Conservation (phyloP, 2,888 invertebrate species). For the Emmelina monodactyla region DNA sequence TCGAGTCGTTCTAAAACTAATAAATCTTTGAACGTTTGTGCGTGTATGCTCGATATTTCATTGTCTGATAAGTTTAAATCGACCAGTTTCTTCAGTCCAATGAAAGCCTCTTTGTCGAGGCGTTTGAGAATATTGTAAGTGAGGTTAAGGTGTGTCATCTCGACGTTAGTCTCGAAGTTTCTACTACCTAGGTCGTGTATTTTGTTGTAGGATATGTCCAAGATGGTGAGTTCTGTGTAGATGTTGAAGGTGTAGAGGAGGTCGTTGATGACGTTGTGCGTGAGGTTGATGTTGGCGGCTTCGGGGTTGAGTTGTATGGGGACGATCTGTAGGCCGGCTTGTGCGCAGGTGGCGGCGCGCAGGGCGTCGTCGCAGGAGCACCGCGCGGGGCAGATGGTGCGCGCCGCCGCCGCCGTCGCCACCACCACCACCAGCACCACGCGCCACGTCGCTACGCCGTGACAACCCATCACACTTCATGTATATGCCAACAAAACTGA, state of each 20-base stretch:
- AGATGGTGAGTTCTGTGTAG: constrained; percentile 79
- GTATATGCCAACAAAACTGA: constrained; percentile 50
- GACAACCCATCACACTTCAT: constrained; percentile 64
- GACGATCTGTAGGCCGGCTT: constrained; percentile 81
- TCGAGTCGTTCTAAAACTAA: constrained; percentile 76
- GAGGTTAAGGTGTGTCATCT: constrained; percentile 77
- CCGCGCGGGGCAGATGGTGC: constrained; percentile 78
- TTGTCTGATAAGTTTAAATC: constrained; percentile 80
- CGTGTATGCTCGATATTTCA: constrained; percentile 75
- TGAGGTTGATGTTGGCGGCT: constrained; percentile 81
- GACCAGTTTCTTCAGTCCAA: constrained; percentile 72
- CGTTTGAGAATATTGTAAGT: constrained; percentile 77
- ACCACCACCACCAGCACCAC: constrained; percentile 63
- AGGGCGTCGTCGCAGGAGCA: constrained; percentile 84
- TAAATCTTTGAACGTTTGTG: constrained; percentile 80
- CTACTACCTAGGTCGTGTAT: constrained; percentile 81
- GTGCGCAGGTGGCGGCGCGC: constrained; percentile 78
- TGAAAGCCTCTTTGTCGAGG: constrained; percentile 78
- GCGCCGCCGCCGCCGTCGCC: constrained; percentile 58
- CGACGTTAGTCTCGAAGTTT: constrained; percentile 81
- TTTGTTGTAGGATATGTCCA: constrained; percentile 85
- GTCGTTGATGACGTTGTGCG: constrained; percentile 82
- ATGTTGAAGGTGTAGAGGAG: constrained; percentile 81
- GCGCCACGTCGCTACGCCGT: constrained; percentile 57
- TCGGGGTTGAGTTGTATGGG: constrained; percentile 91